Conservation (phyloP, 2,888 invertebrate genomes). For the Chrysotoxum bicinctum region DNA sequence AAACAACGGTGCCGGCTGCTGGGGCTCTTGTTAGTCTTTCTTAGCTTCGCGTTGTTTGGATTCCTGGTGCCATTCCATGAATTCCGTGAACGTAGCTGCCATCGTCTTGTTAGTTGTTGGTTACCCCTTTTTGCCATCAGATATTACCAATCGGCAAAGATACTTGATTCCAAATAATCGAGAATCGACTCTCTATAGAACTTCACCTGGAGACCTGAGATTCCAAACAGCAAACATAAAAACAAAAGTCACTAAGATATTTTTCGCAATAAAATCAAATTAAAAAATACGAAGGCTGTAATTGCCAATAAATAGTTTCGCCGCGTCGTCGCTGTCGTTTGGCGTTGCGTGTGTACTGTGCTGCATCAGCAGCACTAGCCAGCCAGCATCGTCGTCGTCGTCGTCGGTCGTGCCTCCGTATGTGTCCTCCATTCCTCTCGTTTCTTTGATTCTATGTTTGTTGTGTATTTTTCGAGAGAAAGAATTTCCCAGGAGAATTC, state of each 20-base stretch:
- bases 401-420: conserved; percentile 25
- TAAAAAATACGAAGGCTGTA: conserved; percentile 68
- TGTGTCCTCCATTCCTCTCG: conserved; percentile 23
- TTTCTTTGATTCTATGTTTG: conserved; percentile 30
- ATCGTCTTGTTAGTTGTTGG: conserved; percentile 30
- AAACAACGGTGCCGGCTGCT: conserved; percentile 48
- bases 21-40: conserved; percentile 42
- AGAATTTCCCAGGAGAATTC: conserved; percentile 69
- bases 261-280: conserved; percentile 72
- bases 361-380: conserved; percentile 4
- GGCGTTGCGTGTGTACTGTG: conserved; percentile 18
- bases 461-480: conserved; percentile 60
- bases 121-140: conserved; percentile 60
- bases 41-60: conserved; percentile 92
- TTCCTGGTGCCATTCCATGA: conserved; percentile 99
- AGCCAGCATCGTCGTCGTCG: conserved; percentile 16
- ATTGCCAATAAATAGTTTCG: conserved; percentile 73
- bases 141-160: conserved; percentile 25
- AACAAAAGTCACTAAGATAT: conserved; percentile 51
- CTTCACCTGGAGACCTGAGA: conserved; percentile 35
- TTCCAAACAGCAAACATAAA: conserved; percentile 39
- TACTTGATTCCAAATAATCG: conserved; percentile 18
- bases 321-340: conserved; percentile 41
- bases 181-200: conserved; percentile 7
- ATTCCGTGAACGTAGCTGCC: conserved; percentile 84